These are phyloP conservation scores for Ceratothoa steindachneri DNA, from an alignment of 2,888 invertebrate genomes.

Conservation along the genomic window DNA sequence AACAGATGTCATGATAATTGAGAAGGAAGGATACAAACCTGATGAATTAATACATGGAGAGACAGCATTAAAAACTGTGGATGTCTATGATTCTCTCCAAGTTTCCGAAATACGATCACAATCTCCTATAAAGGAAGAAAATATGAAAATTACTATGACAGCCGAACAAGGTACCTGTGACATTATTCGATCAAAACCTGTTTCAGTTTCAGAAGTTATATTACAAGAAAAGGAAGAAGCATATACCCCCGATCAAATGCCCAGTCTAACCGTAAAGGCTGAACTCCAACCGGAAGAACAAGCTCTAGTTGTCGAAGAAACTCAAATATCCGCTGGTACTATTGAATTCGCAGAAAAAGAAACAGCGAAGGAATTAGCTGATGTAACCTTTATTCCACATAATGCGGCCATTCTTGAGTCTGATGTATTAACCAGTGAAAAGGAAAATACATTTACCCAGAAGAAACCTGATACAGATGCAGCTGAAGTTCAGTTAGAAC, in stretches of 20 bases:
- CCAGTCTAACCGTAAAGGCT: conserved; percentile 20
- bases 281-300: conserved; percentile 25
- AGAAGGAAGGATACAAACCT: background rate
- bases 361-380: background rate
- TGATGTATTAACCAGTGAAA: conserved; percentile 19
- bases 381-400: background rate
- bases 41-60: background rate
- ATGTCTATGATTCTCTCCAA: background rate
- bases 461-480: background rate
- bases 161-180: conserved; percentile 30
- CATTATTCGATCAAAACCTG: conserved; percentile 34
- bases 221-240: conserved; percentile 43
- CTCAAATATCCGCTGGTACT: conserved; percentile 16
- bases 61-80: background rate
- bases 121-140: conserved; percentile 14
- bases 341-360: background rate
- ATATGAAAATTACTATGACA: conserved; percentile 16
- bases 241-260: conserved; percentile 35
- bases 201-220: conserved; percentile 34
- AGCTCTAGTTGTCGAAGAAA: conserved; percentile 33
- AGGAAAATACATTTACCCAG: conserved; percentile 26
- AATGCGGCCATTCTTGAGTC: background rate
- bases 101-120: background rate
- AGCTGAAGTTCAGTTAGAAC: background rate
- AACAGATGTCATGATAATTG: background rate